A percentile compares a stretch with the other conserved stretches of the same genome.
Evolutionary conservation across 2,113 vertebrate genomes (phyloP).

Genomic region (Anas platyrhynchos): DNA sequence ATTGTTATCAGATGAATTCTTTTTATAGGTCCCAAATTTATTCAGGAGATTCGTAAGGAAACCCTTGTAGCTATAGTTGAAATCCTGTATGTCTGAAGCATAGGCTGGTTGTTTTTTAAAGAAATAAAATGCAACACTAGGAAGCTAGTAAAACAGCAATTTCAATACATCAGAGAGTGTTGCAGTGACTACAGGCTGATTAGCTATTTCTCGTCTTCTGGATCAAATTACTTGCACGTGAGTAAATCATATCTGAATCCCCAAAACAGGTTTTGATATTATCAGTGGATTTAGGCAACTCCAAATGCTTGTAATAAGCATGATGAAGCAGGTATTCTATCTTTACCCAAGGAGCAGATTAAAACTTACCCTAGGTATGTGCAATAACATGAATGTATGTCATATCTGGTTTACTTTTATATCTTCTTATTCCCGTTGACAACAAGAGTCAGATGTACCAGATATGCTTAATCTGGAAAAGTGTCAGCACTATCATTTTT

Average conservation of each 20-base stretch:
- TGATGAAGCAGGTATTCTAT: not conserved
- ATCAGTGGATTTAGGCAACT: not conserved
- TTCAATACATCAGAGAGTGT: not conserved
- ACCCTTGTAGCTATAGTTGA: not conserved
- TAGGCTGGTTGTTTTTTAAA: not conserved
- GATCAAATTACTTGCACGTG: not conserved
- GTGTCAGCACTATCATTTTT: not conserved
- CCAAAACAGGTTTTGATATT: not conserved
- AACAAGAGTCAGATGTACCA: conserved; percentile 19
- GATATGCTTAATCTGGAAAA: conserved; percentile 16
- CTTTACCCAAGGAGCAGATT: not conserved
- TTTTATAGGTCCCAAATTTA: not conserved
- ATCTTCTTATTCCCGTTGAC: conserved; percentile 23
- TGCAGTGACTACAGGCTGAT: not conserved
- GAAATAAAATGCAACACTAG: not conserved
- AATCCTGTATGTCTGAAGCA: accelerated
- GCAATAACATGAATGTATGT: not conserved
- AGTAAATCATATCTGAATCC: not conserved
- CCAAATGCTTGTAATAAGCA: not conserved
- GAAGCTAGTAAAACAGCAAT: not conserved
- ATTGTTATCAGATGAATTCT: not conserved
- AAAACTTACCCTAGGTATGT: not conserved
- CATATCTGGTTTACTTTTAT: not conserved
- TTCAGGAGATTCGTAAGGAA: not conserved
- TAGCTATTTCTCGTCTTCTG: not conserved